Base-by-base conservation (phyloP, 2,888 invertebrate genomes). In the Phortica okadai region DNA sequence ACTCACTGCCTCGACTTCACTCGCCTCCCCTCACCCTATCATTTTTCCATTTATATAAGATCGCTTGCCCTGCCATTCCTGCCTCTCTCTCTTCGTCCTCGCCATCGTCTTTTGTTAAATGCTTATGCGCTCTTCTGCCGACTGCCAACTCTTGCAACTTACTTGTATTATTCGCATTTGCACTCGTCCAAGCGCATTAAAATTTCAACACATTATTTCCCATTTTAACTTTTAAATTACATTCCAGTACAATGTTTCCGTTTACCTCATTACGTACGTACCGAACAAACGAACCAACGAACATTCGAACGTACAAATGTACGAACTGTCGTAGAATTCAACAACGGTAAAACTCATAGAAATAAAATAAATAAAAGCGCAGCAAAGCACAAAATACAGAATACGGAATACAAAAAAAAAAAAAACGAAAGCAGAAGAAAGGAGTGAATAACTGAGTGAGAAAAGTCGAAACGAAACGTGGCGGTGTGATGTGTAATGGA, bases 241-340 rank as follows among this genome's bases (percentile, higher is more conserved):
- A 74, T 74, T 56, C 54, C 41, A 74, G 74, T 74, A 44, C 59
- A 58, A 73, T 59, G 74, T 64, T 74, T 74, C 73, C 69, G 73
- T 64, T 77, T 74, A 77, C 76, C 77, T 74, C 79, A 76, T 80
- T 76, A 77, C 45, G 54, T 62, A 50, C 16, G 56, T 14, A 56
- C 56, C 54, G 33, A 33, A n/a, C 16, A 3, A 7, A 11, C 14
- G 56, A 11, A n/a, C 16, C 2, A 7, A 11, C 14, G 56, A 11
- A 56, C 16, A 14, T 56, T 6, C 21, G 21, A 21, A 56, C 56
- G 7, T 56, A 33, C 1, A 33, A 33, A 33, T 33, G 33, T 33
- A 33, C 33, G 33, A 5, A 33, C 33, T 33, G 0, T 33, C 33
- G 33, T 33, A 33, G 33, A 33, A 33, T 33, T 33, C 33, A 33